These are phyloP conservation scores for Nephrotoma guestfalica DNA, from an alignment of 2,888 invertebrate species.

Conservation along the genomic window DNA sequence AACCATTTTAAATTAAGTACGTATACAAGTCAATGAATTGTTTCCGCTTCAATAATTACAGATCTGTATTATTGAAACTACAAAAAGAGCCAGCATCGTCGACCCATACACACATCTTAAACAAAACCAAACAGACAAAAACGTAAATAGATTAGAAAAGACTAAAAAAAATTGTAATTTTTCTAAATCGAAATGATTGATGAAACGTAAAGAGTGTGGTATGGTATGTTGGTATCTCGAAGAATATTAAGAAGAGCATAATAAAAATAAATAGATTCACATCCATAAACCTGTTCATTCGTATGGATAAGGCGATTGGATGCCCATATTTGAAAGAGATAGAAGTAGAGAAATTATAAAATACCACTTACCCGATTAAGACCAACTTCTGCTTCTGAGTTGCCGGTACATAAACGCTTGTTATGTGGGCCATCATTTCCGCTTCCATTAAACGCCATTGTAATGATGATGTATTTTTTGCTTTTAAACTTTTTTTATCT, in stretches of 20 bases:
- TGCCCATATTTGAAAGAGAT: not conserved
- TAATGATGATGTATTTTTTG: not conserved
- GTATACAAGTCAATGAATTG: not conserved
- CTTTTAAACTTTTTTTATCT: not conserved
- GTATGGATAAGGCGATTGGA: not conserved
- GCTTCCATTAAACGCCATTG: slow-evolving; percentile 11
- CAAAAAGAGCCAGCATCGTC: not conserved
- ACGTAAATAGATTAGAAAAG: not conserved
- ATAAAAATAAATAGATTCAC: not conserved
- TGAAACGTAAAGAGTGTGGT: not conserved
- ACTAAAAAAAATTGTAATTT: not conserved
- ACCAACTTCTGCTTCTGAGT: slow-evolving; percentile 2
- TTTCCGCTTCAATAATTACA: not conserved
- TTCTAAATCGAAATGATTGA: not conserved
- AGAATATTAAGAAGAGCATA: not conserved
- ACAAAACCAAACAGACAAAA: not conserved
- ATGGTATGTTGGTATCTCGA: not conserved
- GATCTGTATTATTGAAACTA: not conserved
- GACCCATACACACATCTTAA: not conserved
- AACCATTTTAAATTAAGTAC: not conserved
- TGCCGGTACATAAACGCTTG: slow-evolving; percentile 10
- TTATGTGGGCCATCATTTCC: slow-evolving; percentile 11
- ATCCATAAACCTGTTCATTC: not conserved
- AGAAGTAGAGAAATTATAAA: not conserved
- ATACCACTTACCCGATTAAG: not conserved